Evolutionary conservation across 2,888 invertebrate species (phyloP), one percentile per base, ranked within the genome.

Genomic region (Eulithis prunata): DNA sequence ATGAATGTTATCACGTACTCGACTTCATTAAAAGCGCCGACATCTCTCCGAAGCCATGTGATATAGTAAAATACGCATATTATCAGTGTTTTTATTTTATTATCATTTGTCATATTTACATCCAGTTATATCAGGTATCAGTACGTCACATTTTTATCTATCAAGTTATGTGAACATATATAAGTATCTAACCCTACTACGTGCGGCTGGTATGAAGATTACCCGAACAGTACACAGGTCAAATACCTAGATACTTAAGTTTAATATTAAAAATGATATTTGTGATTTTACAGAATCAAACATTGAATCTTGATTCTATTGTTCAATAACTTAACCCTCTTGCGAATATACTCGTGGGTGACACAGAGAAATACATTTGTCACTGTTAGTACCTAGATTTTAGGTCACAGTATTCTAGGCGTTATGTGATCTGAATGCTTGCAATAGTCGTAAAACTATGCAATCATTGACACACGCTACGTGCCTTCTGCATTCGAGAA

Each of bases 341-440:
- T n/a, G n/a, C n/a, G n/a, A n/a, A n/a, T n/a, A n/a, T n/a, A n/a
- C n/a, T n/a, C n/a, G n/a, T n/a, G n/a, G n/a, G n/a, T n/a, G n/a
- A n/a, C n/a, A n/a, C n/a, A n/a, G n/a, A n/a, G n/a, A n/a, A n/a
- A n/a, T n/a, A n/a, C 45, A 51, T 43, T 41, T 51, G 52, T 32
- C 51, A 12, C n/a, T 10, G 12, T 32, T 11, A 32, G 59, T 55
- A 45, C 54, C 38, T 53, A 38, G 52, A 57, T 21, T 69, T 66
- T 68, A 70, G 72, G 70, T 68, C 70, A 70, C 66, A 60, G 53
- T 32, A 53, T 56, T 68, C 66, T 70, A 70, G 63, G 64, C 43
- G 36, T 54, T 62, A 41, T 62, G 70, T 58, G 64, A 55, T 58
- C 61, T 43, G 71, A 68, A 72, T 72, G 32, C 28, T 13, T 51